Evolutionary conservation across 2,113 vertebrate species (phyloP).

Genomic region (Bos javanicus): DNA sequence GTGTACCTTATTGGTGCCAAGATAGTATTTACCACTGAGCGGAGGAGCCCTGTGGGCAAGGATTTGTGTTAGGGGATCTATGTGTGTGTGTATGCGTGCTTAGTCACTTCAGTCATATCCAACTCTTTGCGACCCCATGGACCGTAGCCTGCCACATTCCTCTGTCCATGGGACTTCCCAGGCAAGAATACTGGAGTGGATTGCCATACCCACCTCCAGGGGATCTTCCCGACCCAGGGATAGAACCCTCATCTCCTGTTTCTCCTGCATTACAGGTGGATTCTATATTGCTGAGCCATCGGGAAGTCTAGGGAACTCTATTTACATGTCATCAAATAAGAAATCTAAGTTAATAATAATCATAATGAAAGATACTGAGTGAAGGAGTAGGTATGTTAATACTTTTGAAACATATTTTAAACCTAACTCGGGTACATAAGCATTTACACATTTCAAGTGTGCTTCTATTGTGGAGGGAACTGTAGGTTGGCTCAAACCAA

Average conservation of each 20-base stretch:
- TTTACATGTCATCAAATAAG: not conserved
- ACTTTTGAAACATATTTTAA: not conserved
- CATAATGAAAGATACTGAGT: not conserved
- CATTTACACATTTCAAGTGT: not conserved
- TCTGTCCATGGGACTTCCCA: not conserved
- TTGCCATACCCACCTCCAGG: not conserved
- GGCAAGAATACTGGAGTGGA: not conserved
- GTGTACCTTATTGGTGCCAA: not conserved
- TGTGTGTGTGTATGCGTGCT: not conserved
- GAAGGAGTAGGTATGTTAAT: not conserved
- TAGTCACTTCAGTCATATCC: not conserved
- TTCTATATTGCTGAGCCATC: not conserved
- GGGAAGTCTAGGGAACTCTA: not conserved
- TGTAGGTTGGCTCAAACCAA: not conserved
- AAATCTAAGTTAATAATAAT: not conserved
- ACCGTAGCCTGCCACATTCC: not conserved
- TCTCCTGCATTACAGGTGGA: not conserved
- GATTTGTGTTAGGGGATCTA: not conserved
- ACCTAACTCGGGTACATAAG: not conserved
- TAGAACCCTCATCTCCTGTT: not conserved
- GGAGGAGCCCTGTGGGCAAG: not conserved
- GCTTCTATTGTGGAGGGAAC: not conserved
- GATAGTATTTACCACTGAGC: not conserved
- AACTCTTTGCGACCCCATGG: not conserved
- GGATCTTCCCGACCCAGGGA: not conserved